Evolutionary conservation across 2,888 invertebrate genomes (phyloP), one percentile per base, ranked within the genome.

Genomic region (Ligdia adustata): DNA sequence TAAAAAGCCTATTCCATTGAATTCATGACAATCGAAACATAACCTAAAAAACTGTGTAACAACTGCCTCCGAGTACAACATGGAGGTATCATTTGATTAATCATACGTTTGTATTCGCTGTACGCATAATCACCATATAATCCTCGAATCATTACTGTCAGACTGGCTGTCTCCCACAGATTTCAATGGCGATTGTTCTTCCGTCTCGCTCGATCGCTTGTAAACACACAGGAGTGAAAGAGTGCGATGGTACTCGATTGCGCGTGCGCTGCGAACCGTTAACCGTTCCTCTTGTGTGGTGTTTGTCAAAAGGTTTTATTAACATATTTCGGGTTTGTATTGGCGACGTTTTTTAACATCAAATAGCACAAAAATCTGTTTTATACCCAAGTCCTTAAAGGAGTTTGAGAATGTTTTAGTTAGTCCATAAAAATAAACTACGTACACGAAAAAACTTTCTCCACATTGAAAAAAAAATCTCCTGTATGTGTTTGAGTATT

Each of bases 141-240:
- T 71, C 66, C 52, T 28, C 53, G 11, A 34, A 24, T 52, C 49
- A 60, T 59, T 57, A 51, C 39, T 42, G 46, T 39, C 42, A 72
- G 76, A 75, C 75, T 28, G 40, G 18, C 62, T 72, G 77, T 73
- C 76, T 75, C 76, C 70, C 75, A 75, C 67, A 72, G 67, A 71
- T 64, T 70, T 81, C 74, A 80, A 80, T 82, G 75, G 71, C 70
- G 65, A 79, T 82, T 82, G 81, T 82, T 83, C 39, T 55, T 42
- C 24, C 40, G 9, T 78, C 80, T 66, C 74, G 4, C 61, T 81
- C 66, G 20, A 54, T 41, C 69, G 1, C 14, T 1, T 0, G 0
- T 2, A 7, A 33, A n/a, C n/a, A 9, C 4, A 2, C 6, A 18
- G 20, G 62, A 58, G 56, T 46, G 65, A 69, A 42, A 45, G 68